Base-by-base conservation (phyloP, 2,797 vertebrate species). In the Valencia hispanica region DNA sequence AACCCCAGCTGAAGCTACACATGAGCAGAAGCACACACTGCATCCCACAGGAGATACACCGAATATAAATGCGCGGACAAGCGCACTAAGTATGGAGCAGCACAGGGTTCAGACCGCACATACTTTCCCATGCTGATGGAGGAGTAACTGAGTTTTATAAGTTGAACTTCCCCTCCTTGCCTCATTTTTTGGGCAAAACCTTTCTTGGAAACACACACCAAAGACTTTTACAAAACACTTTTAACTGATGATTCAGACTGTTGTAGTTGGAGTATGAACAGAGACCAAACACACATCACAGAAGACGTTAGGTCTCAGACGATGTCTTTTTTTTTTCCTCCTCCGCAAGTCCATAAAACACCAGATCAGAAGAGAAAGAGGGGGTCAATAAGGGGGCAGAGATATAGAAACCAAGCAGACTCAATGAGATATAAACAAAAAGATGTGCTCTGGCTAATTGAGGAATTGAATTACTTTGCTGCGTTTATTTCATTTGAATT, bases 231-330 rank as follows among this genome's bases (percentile, higher is more conserved):
- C 66, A 25, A 74, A 74, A 39, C 79, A 74, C 78, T 88, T 90
- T 92, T 83, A 92, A 91, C 79, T 80, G 81, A 89, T 89, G 89
- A 93, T 87, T 92, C 88, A 86, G 83, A 83, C 75, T 94, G 91
- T 94, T 94, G 83, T 91, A 87, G 83, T 94, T 94, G 93, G 93
- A 92, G 84, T 89, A 87, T 72, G 89, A 92, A 92, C 86, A 90
- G 75, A 92, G 89, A 80, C 77, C 80, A 83, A 89, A 88, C 83
- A 90, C 87, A 93, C 91, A 93, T 92, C 90, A 91, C 86, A 93
- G 85, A 81, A 84, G 84, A 80, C 79, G 84, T 89, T 78, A 86
- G 81, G 85, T 84, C 81, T 85, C 51, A 57, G 83, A 86, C 89
- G 74, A 80, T 80, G 80, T 34, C 78, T 74, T 78, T 77, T 72